phyloP scores from a whole-genome alignment of 2,113 vertebrate species.

The human region GRCh38 chr18:66694001-66694500 shows the following conservation, averaged over 20 bases:
- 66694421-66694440: not conserved
- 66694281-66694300: not conserved
- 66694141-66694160: not conserved
- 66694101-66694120: not conserved
- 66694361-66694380: not conserved
- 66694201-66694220: not conserved
- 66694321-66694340: not conserved
- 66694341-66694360: not conserved
- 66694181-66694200: not conserved
- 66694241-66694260: not conserved
- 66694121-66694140: not conserved
- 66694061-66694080: not conserved
- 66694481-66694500: not conserved
- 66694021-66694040: not conserved
- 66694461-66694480: not conserved
- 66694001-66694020: not conserved
- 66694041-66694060: not conserved
- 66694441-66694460: constrained; percentile 6
- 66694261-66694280: not conserved
- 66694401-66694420: not conserved
- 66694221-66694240: not conserved
- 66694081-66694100: not conserved
- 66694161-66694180: not conserved
- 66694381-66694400: not conserved
- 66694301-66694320: not conserved